Conservation (phyloP, 2,113 vertebrate species). For the Grallaria varia region DNA sequence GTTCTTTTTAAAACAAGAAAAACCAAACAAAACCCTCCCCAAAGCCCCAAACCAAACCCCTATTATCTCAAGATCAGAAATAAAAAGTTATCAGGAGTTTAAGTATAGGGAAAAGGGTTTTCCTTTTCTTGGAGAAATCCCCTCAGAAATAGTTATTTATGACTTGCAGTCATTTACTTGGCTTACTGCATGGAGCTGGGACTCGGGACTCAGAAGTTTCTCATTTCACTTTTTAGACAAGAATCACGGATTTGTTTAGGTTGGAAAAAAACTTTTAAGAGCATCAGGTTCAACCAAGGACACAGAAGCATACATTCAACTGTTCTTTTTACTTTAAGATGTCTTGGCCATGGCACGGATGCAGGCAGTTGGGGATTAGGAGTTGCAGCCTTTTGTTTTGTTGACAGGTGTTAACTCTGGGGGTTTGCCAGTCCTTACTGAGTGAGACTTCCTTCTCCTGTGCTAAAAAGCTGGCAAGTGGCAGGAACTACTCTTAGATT, state of each 20-base stretch:
- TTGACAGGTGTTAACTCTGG: not conserved
- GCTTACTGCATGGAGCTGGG: rapidly evolving
- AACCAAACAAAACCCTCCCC: not conserved
- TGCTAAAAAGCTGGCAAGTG: not conserved
- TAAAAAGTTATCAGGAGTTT: not conserved
- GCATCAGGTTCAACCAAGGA: not conserved
- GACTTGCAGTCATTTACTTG: not conserved
- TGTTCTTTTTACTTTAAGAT: not conserved
- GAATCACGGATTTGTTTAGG: not conserved
- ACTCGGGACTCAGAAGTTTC: not conserved
- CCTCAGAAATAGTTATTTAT: not conserved
- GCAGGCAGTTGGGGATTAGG: not conserved
- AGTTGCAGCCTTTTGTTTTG: not conserved
- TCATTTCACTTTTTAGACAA: not conserved
- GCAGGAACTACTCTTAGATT: not conserved
- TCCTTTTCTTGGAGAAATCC: not conserved
- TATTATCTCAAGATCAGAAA: not conserved
- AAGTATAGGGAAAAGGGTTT: not conserved
- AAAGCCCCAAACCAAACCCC: not conserved
- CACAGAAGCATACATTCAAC: not conserved
- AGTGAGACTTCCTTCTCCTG: not conserved
- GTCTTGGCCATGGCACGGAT: not conserved
- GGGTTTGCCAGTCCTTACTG: not conserved
- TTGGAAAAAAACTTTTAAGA: not conserved
- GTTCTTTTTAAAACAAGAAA: not conserved